phyloP scores from a whole-genome alignment of 2,888 invertebrate species.

The Himalopsyche japonica region DNA sequence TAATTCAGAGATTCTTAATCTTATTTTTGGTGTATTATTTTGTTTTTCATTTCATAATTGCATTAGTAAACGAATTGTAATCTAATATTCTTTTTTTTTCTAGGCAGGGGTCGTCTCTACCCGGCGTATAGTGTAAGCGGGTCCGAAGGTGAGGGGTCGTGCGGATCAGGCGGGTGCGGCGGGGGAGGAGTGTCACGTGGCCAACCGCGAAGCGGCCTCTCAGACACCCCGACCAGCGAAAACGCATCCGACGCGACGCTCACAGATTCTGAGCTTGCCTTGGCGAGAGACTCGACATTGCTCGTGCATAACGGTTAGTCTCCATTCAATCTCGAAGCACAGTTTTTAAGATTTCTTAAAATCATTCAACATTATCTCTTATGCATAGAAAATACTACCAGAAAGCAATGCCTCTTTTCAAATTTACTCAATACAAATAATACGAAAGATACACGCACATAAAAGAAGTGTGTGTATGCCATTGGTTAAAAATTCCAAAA shows the following conservation, averaged over 20 bases:
- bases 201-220: conserved; percentile 73
- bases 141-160: conserved; percentile 72
- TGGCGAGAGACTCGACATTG: conserved; percentile 79
- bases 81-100: conserved; percentile 43
- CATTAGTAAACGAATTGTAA: neutral
- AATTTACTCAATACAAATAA: too few relatives aligned
- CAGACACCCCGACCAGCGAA: conserved; percentile 81
- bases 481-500: neutral
- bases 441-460: neutral
- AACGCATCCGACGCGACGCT: conserved; percentile 85
- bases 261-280: conserved; percentile 81
- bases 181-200: conserved; percentile 53
- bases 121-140: conserved; percentile 79
- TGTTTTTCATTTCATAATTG: too few relatives aligned
- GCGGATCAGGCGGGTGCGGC: conserved; percentile 58
- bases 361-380: neutral
- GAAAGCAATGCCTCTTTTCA: too few relatives aligned
- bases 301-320: conserved; percentile 82
- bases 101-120: conserved; percentile 81
- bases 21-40: too few relatives aligned
- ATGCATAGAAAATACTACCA: too few relatives aligned
- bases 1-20: too few relatives aligned
- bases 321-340: neutral
- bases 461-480: neutral
- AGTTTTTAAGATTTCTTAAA: neutral